Evolutionary conservation across 2,113 vertebrate genomes (phyloP), one percentile per base, ranked within the genome.

Genomic region (Pteropus alecto): DNA sequence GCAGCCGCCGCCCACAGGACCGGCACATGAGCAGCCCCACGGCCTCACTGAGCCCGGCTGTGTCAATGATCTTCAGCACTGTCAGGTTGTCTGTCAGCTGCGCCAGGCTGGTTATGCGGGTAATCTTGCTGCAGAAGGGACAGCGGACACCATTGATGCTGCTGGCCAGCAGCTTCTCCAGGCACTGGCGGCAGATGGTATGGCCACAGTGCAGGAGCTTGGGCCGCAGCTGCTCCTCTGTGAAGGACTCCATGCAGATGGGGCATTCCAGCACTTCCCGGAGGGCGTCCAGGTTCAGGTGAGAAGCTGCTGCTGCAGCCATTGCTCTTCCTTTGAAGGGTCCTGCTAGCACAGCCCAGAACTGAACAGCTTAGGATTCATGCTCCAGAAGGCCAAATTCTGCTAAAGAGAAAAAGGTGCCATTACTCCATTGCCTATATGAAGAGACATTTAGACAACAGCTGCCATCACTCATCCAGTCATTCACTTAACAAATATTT

Each of bases 111-210:
- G 99, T 99, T 98, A 99, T 99, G 22, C 99, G 99, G 0, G 99
- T 99, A 71, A 99, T 99, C 97, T 99, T 99, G 98, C 99, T 99
- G 98, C 99, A 99, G 71, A 99, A 99, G 33, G 99, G 99, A 95
- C 99, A 99, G 56, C 99, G 99, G 41, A 99, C 99, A 0, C 99
- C 99, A 0, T 99, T 99, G 95, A 99, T 99, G 93, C 99, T 99
- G 79, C 98, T 99, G 5, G 99, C 99, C 79, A 99, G 98, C 16
- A 99, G 99, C 97, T 99, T 99, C 98, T 99, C 99, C 46, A 99
- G 98, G 98, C 99, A 99, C 95, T 99, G 99, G 43, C 99, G 99
- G 98, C 99, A 99, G 94, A 99, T 99, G 7, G 99, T 99, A 90
- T 99, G 99, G 67, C 99, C 99, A 1, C 99, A 99, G 97, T 99